These are phyloP conservation scores for Melanotaenia maccullochi DNA, from an alignment of 2,797 vertebrate species.

Conservation along the genomic window DNA sequence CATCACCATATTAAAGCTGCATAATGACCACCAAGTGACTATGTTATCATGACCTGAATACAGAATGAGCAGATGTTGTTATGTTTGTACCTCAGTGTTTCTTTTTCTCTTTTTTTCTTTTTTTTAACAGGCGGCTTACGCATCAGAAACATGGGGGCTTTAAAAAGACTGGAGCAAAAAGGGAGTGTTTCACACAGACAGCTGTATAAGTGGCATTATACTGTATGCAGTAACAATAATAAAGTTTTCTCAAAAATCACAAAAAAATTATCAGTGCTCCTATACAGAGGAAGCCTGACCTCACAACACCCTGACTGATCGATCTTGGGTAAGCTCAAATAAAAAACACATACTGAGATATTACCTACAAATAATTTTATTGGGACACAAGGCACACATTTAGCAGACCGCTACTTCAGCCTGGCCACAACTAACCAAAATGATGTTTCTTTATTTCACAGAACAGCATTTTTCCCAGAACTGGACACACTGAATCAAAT, in stretches of 20 bases:
- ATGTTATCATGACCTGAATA: background rate
- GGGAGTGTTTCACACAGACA: too few relatives aligned
- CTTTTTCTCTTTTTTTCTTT: too few relatives aligned
- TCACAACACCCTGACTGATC: too few relatives aligned
- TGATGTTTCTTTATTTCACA: slow-evolving; percentile 54
- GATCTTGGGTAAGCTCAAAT: background rate
- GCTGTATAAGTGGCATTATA: too few relatives aligned
- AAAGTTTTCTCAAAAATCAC: too few relatives aligned
- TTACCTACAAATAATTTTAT: slow-evolving; percentile 58
- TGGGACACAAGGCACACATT: slow-evolving; percentile 47
- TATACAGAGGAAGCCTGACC: too few relatives aligned
- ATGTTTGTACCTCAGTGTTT: background rate
- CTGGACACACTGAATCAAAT: slow-evolving; percentile 45
- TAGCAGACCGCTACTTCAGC: slow-evolving; percentile 45
- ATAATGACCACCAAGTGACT: background rate
- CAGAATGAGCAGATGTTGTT: background rate
- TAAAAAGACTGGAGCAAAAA: background rate
- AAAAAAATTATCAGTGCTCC: too few relatives aligned
- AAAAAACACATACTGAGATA: slow-evolving; percentile 28
- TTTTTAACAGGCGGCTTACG: too few relatives aligned
- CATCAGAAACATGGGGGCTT: background rate
- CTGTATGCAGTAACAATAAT: too few relatives aligned
- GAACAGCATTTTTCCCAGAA: slow-evolving; percentile 43
- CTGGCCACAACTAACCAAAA: slow-evolving; percentile 36
- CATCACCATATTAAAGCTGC: background rate